Evolutionary conservation across 2,113 vertebrate species (phyloP).

Genomic region (Gallinago paraguaiae): DNA sequence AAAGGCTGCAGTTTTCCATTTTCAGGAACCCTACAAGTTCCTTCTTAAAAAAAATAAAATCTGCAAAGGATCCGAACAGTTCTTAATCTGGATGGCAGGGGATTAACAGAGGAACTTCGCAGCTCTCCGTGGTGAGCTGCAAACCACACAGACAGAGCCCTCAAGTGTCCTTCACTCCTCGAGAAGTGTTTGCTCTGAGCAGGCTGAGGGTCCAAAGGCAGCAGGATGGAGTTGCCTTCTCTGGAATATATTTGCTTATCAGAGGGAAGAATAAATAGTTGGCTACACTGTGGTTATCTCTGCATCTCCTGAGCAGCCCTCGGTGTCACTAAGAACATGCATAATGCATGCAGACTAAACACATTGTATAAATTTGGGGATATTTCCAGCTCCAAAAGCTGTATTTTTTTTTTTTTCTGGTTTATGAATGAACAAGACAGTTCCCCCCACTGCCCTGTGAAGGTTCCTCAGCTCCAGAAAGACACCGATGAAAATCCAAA

Average conservation of each 20-base stretch:
- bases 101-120: not conserved
- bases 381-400: not conserved
- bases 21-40: not conserved
- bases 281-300: not conserved
- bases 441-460: not conserved
- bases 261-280: not conserved
- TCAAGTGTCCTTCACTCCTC: not conserved
- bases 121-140: fast-evolving
- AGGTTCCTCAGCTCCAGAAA: not conserved
- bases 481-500: not conserved
- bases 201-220: not conserved
- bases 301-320: not conserved
- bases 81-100: not conserved
- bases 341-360: not conserved
- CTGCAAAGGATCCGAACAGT: not conserved
- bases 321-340: not conserved
- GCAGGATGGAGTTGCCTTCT: not conserved
- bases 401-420: not conserved
- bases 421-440: not conserved
- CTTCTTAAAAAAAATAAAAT: not conserved
- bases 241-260: not conserved
- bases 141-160: not conserved
- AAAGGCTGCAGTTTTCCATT: not conserved
- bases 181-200: not conserved
- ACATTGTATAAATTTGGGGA: not conserved